These are phyloP conservation scores for Sitta carolinensis DNA, from an alignment of 2,797 vertebrate species.

Conservation along the genomic window DNA sequence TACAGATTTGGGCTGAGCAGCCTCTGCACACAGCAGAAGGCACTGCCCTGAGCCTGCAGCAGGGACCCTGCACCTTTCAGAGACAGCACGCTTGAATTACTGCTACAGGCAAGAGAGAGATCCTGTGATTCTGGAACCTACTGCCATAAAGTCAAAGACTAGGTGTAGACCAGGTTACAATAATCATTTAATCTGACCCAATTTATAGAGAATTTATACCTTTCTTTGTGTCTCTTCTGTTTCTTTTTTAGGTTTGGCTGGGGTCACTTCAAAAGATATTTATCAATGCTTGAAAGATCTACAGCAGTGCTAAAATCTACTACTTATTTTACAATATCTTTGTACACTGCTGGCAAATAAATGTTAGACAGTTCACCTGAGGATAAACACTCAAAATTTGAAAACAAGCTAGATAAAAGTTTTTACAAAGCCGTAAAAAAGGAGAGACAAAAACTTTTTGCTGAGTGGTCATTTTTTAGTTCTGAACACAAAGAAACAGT, in stretches of 20 bases:
- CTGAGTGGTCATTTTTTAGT: background rate
- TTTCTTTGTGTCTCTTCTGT: background rate
- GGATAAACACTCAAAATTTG: background rate
- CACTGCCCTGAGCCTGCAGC: background rate
- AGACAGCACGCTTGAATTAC: background rate
- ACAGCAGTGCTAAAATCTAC: background rate
- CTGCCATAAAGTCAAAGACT: background rate
- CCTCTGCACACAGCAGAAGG: background rate
- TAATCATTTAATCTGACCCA: background rate
- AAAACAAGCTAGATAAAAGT: background rate
- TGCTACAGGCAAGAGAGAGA: background rate
- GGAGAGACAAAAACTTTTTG: background rate
- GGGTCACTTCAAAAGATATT: background rate
- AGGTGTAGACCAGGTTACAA: background rate
- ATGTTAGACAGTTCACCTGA: background rate
- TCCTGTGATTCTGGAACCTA: background rate
- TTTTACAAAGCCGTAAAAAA: background rate
- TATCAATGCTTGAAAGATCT: background rate
- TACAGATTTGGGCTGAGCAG: background rate
- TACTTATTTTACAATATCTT: background rate
- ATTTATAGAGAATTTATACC: background rate
- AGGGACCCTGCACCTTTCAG: background rate
- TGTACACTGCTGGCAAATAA: background rate
- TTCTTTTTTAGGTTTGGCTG: background rate
- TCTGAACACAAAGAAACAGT: background rate